Evolutionary conservation across 2,888 invertebrate species (phyloP), one percentile per base, ranked within the genome.

Genomic region (Nomada flava): DNA sequence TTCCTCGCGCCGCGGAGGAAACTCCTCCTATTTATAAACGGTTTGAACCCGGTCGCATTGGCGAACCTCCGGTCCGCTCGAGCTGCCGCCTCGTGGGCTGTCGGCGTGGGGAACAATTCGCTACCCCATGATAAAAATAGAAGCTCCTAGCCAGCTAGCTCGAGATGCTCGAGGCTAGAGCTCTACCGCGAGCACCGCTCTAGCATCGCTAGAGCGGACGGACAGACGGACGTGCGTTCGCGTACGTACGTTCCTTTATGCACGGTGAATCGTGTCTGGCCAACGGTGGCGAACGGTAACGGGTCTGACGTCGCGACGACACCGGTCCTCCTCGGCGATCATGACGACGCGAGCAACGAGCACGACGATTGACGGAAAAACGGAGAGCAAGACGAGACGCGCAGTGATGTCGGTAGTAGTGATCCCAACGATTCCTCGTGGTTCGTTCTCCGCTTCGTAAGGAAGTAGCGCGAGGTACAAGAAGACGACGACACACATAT

Each of bases 111-210:
- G 91, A 93, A 93, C 93, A 92, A 93, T 93, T 91, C 91, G 89
- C 89, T 89, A 92, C 93, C 92, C 92, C 92, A 93, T 92, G 93
- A 86, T 93, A 93, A 92, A 93, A 93, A 93, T 93, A 93, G 93
- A 92, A 90, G 90, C 91, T 91, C 90, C 91, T 87, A 91, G 91
- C 90, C 86, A 91, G 91, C 92, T 90, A 92, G 92, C 91, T 26
- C 90, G 72, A 67, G 59, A 90, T 88, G 81, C 89, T 88, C 82
- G 84, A 78, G 85, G 79, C 85, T 88, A 83, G 86, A 86, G 82
- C 83, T 79, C 70, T 76, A 73, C 52, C 83, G 80, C 73, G 82
- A 80, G 79, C 79, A 78, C 75, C 86, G 80, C 76, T 84, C 85
- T 83, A 88, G 85, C 80, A 57, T 60, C 70, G 88, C 77, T 86